Evolutionary conservation across 1,140 invertebrate genomes (phyloP).

Genomic region (Drosophila bifasciata): DNA sequence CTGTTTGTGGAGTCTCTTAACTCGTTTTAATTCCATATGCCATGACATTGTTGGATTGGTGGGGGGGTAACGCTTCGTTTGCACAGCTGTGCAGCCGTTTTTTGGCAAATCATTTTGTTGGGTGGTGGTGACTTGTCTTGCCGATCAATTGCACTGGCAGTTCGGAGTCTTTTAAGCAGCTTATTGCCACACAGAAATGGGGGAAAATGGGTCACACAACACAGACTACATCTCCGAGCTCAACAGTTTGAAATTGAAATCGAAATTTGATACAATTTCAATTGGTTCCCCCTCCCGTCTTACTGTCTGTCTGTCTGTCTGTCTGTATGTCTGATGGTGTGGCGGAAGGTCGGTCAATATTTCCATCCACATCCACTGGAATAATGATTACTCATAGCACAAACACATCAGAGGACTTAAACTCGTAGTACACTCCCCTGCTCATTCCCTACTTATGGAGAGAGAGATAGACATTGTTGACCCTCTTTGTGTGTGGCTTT

Average conservation of each 20-base stretch:
- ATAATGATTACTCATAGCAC: constrained; percentile 32
- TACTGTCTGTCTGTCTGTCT: too few species aligned
- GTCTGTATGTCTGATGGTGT: not conserved
- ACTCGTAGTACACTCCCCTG: too few species aligned
- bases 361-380: not conserved
- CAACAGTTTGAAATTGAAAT: constrained; percentile 60
- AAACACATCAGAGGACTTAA: constrained; percentile 2
- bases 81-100: constrained; percentile 38
- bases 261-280: constrained; percentile 68
- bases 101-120: constrained; percentile 49
- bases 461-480: constrained; percentile 35
- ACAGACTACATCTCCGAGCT: too few species aligned
- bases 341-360: not conserved
- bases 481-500: constrained; percentile 40
- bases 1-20: constrained; percentile 13
- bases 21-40: constrained; percentile 45
- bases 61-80: constrained; percentile 49
- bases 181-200: constrained; percentile 61
- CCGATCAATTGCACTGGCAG: constrained; percentile 29
- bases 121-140: not conserved
- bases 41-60: constrained; percentile 42
- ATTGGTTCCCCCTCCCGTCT: constrained; percentile 25
- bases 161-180: constrained; percentile 60
- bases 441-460: not conserved
- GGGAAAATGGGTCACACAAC: constrained; percentile 47